Conservation (phyloP, 2,113 vertebrate species). For the Engystomops pustulosus region DNA sequence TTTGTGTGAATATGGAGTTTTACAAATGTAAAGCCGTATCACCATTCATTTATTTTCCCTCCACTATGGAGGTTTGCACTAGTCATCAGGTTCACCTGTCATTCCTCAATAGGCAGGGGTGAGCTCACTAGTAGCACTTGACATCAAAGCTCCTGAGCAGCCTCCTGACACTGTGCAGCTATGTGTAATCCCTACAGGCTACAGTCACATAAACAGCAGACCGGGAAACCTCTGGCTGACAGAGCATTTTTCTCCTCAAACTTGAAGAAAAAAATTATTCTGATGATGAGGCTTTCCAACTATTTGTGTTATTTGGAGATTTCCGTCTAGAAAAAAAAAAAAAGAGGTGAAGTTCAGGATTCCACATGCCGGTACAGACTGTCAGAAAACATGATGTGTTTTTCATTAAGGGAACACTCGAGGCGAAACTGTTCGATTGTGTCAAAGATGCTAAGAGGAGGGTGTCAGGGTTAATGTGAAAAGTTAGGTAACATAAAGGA, state of each 20-base stretch:
- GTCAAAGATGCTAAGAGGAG: too few relatives aligned
- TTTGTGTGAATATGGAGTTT: background rate
- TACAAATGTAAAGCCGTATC: conserved; percentile 12
- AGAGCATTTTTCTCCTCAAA: background rate
- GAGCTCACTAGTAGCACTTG: conserved; percentile 29
- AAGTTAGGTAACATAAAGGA: too few relatives aligned
- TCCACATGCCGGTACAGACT: background rate
- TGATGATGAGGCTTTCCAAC: background rate
- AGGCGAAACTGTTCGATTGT: too few relatives aligned
- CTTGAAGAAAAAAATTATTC: background rate
- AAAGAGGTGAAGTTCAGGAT: background rate
- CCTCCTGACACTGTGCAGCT: conserved; percentile 34
- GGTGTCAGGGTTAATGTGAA: too few relatives aligned
- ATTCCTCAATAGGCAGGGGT: conserved; percentile 21
- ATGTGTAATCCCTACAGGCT: conserved; percentile 30
- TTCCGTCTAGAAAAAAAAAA: background rate
- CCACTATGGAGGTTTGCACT: background rate
- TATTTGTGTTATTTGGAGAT: conserved; percentile 4
- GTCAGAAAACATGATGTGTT: background rate
- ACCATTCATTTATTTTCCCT: conserved; percentile 43
- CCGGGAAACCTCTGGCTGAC: background rate
- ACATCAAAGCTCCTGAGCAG: conserved; percentile 23
- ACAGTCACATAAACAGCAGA: conserved; percentile 15
- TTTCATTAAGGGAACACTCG: background rate
- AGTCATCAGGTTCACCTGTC: conserved; percentile 2